Percentiles rank a stretch among this genome's conserved stretches.
Conservation (phyloP, 2,888 invertebrate genomes). For the Euclidia mi region DNA sequence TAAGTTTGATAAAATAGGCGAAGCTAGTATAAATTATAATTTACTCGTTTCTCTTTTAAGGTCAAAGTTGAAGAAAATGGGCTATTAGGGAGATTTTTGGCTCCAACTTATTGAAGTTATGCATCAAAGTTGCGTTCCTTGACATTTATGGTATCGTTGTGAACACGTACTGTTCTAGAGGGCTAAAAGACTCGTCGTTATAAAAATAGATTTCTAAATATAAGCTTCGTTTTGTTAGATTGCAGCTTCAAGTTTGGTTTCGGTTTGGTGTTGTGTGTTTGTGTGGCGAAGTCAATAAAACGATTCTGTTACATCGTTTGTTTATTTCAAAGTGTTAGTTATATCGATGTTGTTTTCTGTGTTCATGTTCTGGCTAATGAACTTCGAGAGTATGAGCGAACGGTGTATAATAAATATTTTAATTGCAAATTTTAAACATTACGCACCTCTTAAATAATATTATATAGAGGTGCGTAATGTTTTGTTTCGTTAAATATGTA, state of each 20-base stretch:
- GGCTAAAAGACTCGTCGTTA: slow-evolving; percentile 44
- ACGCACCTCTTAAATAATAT: too few species aligned
- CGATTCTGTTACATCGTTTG: slow-evolving; percentile 27
- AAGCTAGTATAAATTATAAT: slow-evolving; percentile 43
- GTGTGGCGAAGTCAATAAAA: slow-evolving; percentile 22
- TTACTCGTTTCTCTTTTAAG: slow-evolving; percentile 34
- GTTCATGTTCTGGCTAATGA: neutral
- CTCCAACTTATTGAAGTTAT: slow-evolving; percentile 42
- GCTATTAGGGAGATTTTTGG: slow-evolving; percentile 50
- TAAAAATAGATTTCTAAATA: slow-evolving; percentile 62
- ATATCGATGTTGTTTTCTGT: slow-evolving; percentile 1
- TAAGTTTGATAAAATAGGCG: slow-evolving; percentile 27
- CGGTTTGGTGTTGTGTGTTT: slow-evolving; percentile 25
- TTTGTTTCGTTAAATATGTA: too few species aligned
- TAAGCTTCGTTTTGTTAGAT: slow-evolving; percentile 51
- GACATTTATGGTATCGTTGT: slow-evolving; percentile 12
- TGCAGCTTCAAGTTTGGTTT: slow-evolving; percentile 45
- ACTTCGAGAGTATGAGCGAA: too few species aligned
- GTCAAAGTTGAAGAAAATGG: slow-evolving; percentile 48
- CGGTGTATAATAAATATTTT: too few species aligned
- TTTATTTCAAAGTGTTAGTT: slow-evolving; percentile 21
- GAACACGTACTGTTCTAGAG: slow-evolving; percentile 31
- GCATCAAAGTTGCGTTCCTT: slow-evolving; percentile 17
- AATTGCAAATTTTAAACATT: too few species aligned
- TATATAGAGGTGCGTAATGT: too few species aligned